phyloP scores from a whole-genome alignment of 2,797 vertebrate species.

The Potorous gilbertii region DNA sequence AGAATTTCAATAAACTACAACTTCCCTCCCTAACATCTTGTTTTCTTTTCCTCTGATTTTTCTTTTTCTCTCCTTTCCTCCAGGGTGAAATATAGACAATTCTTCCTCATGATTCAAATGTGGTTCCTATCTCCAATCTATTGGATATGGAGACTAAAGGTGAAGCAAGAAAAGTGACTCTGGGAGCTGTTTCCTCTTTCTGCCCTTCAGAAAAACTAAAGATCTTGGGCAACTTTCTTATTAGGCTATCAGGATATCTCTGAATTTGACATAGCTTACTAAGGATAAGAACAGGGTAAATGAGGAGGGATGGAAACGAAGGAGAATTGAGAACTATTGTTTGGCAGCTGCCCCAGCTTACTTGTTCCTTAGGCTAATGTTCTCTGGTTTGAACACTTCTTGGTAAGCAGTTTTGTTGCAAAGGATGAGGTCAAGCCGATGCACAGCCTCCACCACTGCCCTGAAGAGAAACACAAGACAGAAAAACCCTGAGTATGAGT shows the following conservation, averaged over 20 bases:
- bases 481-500: not conserved
- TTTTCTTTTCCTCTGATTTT: not conserved
- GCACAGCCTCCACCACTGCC: conserved; percentile 97
- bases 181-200: not conserved
- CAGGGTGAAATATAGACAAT: not conserved
- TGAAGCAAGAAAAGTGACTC: not conserved
- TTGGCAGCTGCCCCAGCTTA: conserved; percentile 81
- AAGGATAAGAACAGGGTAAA: not conserved
- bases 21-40: not conserved
- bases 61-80: not conserved
- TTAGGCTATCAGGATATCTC: not conserved
- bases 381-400: conserved; percentile 98
- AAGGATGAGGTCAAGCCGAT: conserved; percentile 96
- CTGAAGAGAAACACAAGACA: conserved; percentile 80
- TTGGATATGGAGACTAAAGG: not conserved
- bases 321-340: not conserved
- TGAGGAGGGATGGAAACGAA: not conserved
- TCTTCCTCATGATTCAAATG: not conserved
- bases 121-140: not conserved
- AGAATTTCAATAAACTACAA: not conserved
- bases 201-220: conserved; percentile 15
- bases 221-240: not conserved
- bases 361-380: conserved; percentile 99
- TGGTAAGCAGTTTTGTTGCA: conserved; percentile 95
- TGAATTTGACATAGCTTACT: not conserved